These are phyloP conservation scores for Ptychochromis oligacanthus DNA, from an alignment of 2,113 vertebrate genomes.

Conservation along the genomic window DNA sequence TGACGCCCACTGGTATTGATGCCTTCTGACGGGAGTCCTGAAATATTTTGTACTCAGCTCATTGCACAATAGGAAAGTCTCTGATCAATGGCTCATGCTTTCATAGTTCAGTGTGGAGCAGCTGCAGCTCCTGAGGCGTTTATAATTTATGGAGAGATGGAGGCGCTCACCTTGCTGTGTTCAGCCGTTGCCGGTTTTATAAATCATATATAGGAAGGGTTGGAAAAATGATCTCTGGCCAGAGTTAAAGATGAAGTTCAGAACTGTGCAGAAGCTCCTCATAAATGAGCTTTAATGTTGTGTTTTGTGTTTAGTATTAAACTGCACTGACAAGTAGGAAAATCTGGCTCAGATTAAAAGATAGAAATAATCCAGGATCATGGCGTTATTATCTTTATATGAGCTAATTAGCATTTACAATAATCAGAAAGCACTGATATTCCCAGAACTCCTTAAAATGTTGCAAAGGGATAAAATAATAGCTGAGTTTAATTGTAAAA, in stretches of 20 bases:
- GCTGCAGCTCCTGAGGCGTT: constrained; percentile 51
- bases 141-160: constrained; percentile 41
- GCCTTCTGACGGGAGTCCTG: constrained; percentile 16
- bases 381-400: background rate
- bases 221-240: constrained; percentile 6
- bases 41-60: constrained; percentile 27
- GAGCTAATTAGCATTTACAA: background rate
- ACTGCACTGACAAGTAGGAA: background rate
- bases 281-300: background rate
- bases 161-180: constrained; percentile 2
- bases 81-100: constrained; percentile 43
- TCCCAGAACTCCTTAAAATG: background rate
- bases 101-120: constrained; percentile 29
- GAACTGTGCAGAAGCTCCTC: constrained; percentile 1
- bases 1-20: constrained; percentile 1
- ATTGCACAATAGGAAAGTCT: constrained; percentile 12
- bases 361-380: background rate
- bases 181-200: background rate
- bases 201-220: constrained; percentile 25
- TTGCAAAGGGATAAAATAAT: background rate
- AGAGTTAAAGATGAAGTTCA: constrained; percentile 1
- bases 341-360: background rate
- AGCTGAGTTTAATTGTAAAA: background rate
- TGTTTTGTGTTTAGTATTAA: background rate
- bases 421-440: fast-evolving